phyloP scores from a whole-genome alignment of 2,797 vertebrate species.

The Epinephelus awoara region DNA sequence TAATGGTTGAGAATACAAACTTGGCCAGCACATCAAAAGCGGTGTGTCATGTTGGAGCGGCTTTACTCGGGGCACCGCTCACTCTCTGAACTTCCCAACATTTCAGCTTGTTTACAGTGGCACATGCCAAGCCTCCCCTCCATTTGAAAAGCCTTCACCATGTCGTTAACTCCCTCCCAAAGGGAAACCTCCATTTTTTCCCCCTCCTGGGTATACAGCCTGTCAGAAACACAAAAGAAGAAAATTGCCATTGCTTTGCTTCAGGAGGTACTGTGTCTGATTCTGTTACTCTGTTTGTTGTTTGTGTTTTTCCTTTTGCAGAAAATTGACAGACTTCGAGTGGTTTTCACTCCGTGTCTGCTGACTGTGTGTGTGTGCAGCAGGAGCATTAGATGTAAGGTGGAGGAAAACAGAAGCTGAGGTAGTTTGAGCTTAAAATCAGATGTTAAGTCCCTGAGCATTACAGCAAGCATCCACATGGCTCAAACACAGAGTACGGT shows the following conservation, averaged over 20 bases:
- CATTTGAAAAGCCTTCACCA: slow-evolving; percentile 75
- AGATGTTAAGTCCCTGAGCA: slow-evolving; percentile 59
- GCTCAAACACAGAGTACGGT: slow-evolving; percentile 44
- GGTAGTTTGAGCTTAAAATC: slow-evolving; percentile 64
- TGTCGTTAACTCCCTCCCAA: slow-evolving; percentile 77
- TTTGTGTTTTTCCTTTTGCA: slow-evolving; percentile 30
- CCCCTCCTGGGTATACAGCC: slow-evolving; percentile 53
- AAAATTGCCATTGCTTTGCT: slow-evolving; percentile 71
- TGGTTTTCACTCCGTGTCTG: slow-evolving; percentile 42
- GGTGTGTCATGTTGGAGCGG: slow-evolving; percentile 59
- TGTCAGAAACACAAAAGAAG: slow-evolving; percentile 76
- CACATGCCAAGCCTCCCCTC: slow-evolving; percentile 75
- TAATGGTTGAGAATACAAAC: slow-evolving; percentile 54
- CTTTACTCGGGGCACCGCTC: slow-evolving; percentile 64
- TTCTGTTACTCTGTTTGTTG: slow-evolving; percentile 59
- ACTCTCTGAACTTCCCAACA: slow-evolving; percentile 69
- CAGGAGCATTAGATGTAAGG: slow-evolving; percentile 13
- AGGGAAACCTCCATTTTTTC: slow-evolving; percentile 63
- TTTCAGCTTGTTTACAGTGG: slow-evolving; percentile 79
- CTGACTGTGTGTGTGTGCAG: slow-evolving; percentile 33
- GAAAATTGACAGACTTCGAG: slow-evolving; percentile 66
- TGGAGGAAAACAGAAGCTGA: slow-evolving; percentile 40
- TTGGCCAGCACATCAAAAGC: slow-evolving; percentile 66
- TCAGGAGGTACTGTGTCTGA: slow-evolving; percentile 67
- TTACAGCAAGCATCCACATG: slow-evolving; percentile 42